Evolutionary conservation across 1,140 invertebrate genomes (phyloP).

Genomic region (Camponotus vicinus): DNA sequence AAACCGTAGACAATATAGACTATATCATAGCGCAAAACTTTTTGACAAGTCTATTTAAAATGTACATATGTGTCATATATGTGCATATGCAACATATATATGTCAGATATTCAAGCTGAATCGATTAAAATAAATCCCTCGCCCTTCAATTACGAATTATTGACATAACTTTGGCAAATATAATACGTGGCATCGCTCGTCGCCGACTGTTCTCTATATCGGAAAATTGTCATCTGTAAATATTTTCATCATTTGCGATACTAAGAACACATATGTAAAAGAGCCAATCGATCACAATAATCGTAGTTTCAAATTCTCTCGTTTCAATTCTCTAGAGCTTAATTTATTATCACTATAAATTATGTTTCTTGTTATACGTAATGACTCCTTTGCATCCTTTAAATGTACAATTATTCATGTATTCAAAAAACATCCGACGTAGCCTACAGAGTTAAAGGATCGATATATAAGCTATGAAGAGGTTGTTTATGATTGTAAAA

Average conservation of each 20-base stretch:
- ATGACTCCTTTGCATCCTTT: constrained; percentile 70
- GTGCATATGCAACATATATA: neutral
- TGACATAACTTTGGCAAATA: constrained; percentile 55
- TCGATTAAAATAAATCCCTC: constrained; percentile 27
- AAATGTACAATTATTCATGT: constrained; percentile 24
- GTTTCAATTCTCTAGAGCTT: constrained; percentile 23
- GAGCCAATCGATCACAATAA: constrained; percentile 46
- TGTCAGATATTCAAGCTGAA: constrained; percentile 7
- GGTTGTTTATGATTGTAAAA: constrained; percentile 5
- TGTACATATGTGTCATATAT: neutral
- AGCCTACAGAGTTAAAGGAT: constrained; percentile 26
- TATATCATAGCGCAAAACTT: neutral
- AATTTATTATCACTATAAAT: constrained; percentile 7
- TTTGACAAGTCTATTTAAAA: neutral
- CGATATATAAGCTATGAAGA: constrained; percentile 6
- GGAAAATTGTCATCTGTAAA: constrained; percentile 8
- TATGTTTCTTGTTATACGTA: constrained; percentile 45
- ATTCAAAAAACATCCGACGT: constrained; percentile 28
- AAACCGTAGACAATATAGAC: neutral
- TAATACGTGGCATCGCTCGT: constrained; percentile 61
- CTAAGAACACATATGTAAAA: constrained; percentile 14
- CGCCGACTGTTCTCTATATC: constrained; percentile 21
- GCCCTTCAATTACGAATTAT: constrained; percentile 22
- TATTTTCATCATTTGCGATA: neutral
- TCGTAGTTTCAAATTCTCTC: constrained; percentile 53